Percentiles rank a stretch among this genome's conserved stretches.
phyloP scores from a whole-genome alignment of 2,888 invertebrate species.

The Dendrolimus houi region DNA sequence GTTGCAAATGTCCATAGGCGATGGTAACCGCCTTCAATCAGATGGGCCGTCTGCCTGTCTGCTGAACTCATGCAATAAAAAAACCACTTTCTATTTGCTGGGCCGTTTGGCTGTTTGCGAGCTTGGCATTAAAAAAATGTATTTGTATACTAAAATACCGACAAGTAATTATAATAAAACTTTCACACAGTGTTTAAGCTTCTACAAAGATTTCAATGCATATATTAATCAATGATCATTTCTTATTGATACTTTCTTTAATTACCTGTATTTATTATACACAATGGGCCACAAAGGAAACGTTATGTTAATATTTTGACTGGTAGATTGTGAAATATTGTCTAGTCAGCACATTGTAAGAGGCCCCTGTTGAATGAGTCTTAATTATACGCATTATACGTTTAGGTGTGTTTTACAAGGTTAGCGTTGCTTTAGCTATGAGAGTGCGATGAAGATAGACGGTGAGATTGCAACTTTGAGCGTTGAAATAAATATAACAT shows the following conservation, averaged over 20 bases:
- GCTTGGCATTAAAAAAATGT: no score
- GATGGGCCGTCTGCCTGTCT: no score
- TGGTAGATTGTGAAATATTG: conserved; percentile 1
- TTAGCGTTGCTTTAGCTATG: not conserved
- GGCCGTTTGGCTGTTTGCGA: no score
- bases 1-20: no score
- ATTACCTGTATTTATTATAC: not conserved
- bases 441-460: no score
- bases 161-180: not conserved
- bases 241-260: not conserved
- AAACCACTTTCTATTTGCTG: no score
- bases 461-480: no score
- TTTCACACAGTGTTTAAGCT: not conserved
- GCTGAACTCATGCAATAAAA: no score
- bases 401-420: not conserved
- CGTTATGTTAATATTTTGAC: conserved; percentile 5
- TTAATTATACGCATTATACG: conserved; percentile 3
- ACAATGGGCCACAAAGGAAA: conserved; percentile 5
- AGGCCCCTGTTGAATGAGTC: conserved; percentile 4
- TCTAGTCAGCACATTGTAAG: conserved; percentile 6
- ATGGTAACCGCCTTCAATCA: no score
- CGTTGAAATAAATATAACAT: no score
- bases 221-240: not conserved
- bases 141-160: not conserved
- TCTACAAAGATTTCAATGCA: not conserved